Base-by-base conservation (phyloP, 2,888 invertebrate species). In the Agelastica alni region DNA sequence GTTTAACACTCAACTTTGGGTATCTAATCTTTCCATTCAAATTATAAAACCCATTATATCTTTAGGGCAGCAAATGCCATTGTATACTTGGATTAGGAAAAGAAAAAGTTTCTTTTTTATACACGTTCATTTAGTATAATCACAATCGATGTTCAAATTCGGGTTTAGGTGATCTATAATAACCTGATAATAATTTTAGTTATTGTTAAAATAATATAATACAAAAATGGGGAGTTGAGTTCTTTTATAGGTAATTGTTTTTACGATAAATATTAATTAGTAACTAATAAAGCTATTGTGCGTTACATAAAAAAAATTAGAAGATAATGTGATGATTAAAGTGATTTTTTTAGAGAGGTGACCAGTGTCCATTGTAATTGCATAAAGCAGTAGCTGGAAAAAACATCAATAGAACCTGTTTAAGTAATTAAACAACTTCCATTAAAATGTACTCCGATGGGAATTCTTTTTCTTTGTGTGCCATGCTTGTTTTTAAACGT, bases 21-120 rank as follows among this genome's bases (percentile, higher is more conserved):
- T 69, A 71, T 71, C 70, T 71, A 73, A 72, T 71, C 71, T 70
- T 69, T 70, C 68, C 64, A 72, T 73, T 73, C 67, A 72, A 70
- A 72, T 72, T 71, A 70, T 68, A 68, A 69, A 69, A 68, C 65
- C 66, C 61, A 72, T 72, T 70, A 70, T 72, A 63, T 62, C 61
- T 53, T n/a, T 41, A 32, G 43, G 55, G 47, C 54, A 59, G 57
- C 58, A 57, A 52, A 54, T 60, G 49, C 53, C 51, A 61, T 64
- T 64, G 60, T 63, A 26, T 54, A 52, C 47, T 42, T 36, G 58
- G 58, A 60, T 58, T 53, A 60, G 56, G 49, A 54, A 42, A 57
- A 56, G 54, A 54, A 59, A 52, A 48, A 43, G 43, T 43, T 13
- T 51, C 42, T 52, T 56, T 59, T 54, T 47, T 41, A 31, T 42